A percentile compares a stretch with the other conserved stretches of the same genome.
These are phyloP conservation scores for Dipodomys merriami DNA, from an alignment of 2,113 vertebrate genomes.

Conservation along the genomic window DNA sequence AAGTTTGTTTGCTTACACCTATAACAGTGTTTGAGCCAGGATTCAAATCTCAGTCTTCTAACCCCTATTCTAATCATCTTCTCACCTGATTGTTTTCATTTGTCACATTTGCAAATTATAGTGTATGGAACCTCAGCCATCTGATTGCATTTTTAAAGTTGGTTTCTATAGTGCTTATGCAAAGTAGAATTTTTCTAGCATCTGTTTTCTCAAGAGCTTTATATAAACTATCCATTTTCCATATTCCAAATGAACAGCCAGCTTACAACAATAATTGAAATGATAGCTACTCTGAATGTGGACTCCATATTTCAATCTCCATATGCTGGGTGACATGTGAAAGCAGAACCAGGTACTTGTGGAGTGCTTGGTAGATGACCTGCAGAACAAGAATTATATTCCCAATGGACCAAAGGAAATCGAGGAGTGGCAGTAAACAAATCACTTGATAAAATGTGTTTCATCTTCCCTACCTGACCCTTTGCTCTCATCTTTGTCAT, in stretches of 20 bases:
- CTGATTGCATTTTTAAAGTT: conserved; percentile 47
- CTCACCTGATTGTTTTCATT: neutral
- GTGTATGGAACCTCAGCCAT: conserved; percentile 1
- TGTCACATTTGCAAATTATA: conserved; percentile 15
- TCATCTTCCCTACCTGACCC: neutral
- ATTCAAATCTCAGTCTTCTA: neutral
- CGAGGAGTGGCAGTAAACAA: neutral
- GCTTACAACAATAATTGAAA: conserved; percentile 38
- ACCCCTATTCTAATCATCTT: neutral
- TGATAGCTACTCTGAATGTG: neutral
- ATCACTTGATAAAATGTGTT: neutral
- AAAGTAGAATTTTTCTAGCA: conserved; percentile 41
- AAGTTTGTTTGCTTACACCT: conserved; percentile 6
- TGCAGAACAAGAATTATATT: neutral
- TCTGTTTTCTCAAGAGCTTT: conserved; percentile 11
- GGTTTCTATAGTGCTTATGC: conserved; percentile 31
- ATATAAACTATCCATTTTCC: conserved; percentile 17
- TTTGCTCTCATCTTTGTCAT: conserved; percentile 13
- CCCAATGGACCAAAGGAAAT: neutral
- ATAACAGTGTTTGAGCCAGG: neutral
- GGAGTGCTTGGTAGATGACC: neutral
- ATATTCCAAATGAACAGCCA: conserved; percentile 44
- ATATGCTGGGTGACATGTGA: neutral
- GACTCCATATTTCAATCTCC: neutral
- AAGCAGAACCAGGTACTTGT: neutral